Base-by-base conservation (phyloP, 1,140 invertebrate species). In the Gryon sp. region DNA sequence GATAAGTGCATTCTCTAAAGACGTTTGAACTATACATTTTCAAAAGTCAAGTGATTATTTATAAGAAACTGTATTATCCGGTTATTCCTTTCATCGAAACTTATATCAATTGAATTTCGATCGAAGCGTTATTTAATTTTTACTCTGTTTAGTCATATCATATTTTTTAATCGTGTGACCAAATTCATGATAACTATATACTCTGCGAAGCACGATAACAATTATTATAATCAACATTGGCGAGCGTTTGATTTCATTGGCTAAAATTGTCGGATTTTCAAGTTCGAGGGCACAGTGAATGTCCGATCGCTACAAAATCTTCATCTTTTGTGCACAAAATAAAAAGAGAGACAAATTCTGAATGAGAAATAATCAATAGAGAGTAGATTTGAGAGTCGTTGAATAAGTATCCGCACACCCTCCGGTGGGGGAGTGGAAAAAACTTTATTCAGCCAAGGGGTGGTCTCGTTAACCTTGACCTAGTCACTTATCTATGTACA, bases 381-480 rank as follows among this genome's bases (percentile, higher is more conserved):
- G 20, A 43, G 52, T 60, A 57, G 74, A 63, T 50, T 69, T 62
- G 34, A 43, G 50, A 32, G 57, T 69, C 18, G 46, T 52, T 76
- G 55, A 30, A 55, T 69, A 50, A 5, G 2, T 34, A 45, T 60
- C 52, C 38, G 28, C 53, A 53, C 18, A 76, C 53, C 55, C 59
- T 55, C 60, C 8, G 11, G 19, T 38, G 14, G 30, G 38, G 41
- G 30, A 4, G 19, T 19, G 38, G 50, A n/a, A n/a, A n/a, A n/a
- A n/a, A n/a, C n/a, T 60, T 36, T 59, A 63, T 59, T 69, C 45
- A 69, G 76, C 60, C 55, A 68, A 78, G 62, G 75, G 69, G 69
- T 78, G 69, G 62, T 41, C 69, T 74, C 19, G 69, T 74, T 74
- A 65, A 78, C 76, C 76, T 78, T 74, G 76, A 74, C 76, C 76